Percentiles rank a stretch among this genome's conserved stretches.
These are phyloP conservation scores for Bombus haemorrhoidalis DNA, from an alignment of 1,140 invertebrate genomes.

Conservation along the genomic window DNA sequence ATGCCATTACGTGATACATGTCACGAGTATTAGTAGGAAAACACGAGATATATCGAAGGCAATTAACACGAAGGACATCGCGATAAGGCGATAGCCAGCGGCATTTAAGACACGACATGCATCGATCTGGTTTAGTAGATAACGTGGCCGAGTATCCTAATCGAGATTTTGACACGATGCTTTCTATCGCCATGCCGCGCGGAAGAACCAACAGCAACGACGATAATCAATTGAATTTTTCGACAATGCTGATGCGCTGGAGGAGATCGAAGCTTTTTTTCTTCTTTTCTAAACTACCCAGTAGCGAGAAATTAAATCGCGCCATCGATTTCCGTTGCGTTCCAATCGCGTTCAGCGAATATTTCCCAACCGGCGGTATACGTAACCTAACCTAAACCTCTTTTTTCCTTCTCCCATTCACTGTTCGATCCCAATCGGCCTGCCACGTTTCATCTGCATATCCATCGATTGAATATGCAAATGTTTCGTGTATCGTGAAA, in stretches of 20 bases:
- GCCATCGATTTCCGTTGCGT: neutral
- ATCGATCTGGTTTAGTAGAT: constrained; percentile 18
- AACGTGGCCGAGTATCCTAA: neutral
- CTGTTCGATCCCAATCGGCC: neutral
- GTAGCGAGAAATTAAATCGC: constrained; percentile 11
- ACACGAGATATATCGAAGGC: neutral
- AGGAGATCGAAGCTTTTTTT: too few relatives aligned
- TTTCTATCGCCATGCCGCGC: neutral
- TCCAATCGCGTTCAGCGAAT: neutral
- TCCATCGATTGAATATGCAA: constrained; percentile 43
- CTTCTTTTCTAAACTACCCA: neutral
- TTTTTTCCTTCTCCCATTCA: neutral
- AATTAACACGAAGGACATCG: constrained; percentile 40
- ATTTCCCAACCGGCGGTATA: neutral
- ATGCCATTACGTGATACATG: neutral
- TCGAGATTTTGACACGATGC: neutral
- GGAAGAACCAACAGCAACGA: neutral
- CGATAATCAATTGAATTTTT: neutral
- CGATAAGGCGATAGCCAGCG: constrained; percentile 29
- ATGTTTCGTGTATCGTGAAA: constrained; percentile 21
- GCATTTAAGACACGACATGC: constrained; percentile 18
- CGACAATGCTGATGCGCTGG: neutral
- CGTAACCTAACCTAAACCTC: neutral
- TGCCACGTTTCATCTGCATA: constrained; percentile 24
- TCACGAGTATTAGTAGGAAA: neutral